These are phyloP conservation scores for Mirounga angustirostris DNA, from an alignment of 2,113 vertebrate species.

Conservation along the genomic window DNA sequence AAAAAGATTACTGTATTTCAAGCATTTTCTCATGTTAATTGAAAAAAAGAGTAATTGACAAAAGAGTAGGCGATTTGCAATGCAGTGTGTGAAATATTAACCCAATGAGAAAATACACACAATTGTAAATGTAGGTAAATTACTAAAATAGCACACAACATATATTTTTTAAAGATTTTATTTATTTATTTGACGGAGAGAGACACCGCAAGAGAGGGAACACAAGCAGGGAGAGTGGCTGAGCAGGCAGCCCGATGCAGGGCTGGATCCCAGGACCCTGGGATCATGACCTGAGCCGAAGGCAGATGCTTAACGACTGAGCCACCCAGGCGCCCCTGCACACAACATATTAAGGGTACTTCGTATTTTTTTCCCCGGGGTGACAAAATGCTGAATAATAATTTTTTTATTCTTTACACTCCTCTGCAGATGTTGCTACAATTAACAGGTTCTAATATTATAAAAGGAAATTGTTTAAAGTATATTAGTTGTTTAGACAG, in stretches of 20 bases:
- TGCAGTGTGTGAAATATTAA: neutral
- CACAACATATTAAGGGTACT: neutral
- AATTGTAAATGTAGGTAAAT: conserved; percentile 28
- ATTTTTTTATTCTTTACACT: neutral
- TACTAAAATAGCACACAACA: neutral
- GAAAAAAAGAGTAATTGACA: neutral
- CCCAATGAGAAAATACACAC: neutral
- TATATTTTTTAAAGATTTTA: neutral
- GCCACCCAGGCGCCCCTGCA: neutral
- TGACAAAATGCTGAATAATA: neutral
- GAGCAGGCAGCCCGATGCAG: no score
- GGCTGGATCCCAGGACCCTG: no score
- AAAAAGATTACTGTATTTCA: neutral
- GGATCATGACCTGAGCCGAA: no score
- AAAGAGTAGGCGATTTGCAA: conserved; percentile 42
- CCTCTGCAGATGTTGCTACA: neutral
- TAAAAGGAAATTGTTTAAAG: neutral
- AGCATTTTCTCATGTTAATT: conserved; percentile 39
- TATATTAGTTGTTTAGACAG: neutral
- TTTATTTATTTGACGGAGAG: no score
- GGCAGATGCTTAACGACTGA: no score
- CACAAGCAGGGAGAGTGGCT: no score
- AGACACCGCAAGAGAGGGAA: no score
- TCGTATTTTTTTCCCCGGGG: neutral
- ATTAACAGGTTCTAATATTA: neutral